Base-by-base conservation (phyloP, 2,888 invertebrate species). In the Tipula confusa region DNA sequence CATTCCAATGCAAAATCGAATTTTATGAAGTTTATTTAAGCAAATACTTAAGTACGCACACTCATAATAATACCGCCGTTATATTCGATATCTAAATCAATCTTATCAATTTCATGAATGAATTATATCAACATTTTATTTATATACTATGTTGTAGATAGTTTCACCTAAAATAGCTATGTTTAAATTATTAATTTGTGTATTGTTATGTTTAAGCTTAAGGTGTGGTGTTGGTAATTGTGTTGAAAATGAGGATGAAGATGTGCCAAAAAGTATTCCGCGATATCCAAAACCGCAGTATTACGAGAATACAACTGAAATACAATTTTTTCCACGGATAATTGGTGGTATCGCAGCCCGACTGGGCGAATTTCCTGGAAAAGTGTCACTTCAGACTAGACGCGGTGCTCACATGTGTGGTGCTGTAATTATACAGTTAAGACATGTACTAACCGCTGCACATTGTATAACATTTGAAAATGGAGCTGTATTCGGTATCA, bases 371-470 rank as follows among this genome's bases (percentile, higher is more conserved):
- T 84, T 84, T 79, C 83, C 84, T 36, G 84, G 81, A n/a, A 83
- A 83, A 79, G 83, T 36, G 13, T 84, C 84, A 28, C 64, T 84
- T 6, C 84, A 84, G 79, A 83, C 79, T 29, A 15, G 79, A 2
- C 29, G 83, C 13, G 84, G 84, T 11, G 24, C 64, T 4, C 85
- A 85, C 83, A 81, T 83, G 15, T 85, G 85, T 82, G 85, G 85
- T 13, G 85, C 82, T 1, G 29, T 83, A n/a, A 7, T 84, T 4
- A 83, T 84, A 79, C 82, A 85, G 43, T 5, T 79, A 13, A 82
- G 43, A 29, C 84, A 85, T 38, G 80, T 84, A 24, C 29, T 85
- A 28, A 84, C 84, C n/a, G 85, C 85, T 2, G 85, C 85, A 4
- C 85, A 85, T 84, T 85, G 85, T 82, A 13, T 84, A 0, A 79